Conservation (phyloP, 2,888 invertebrate species). For the Microchrysa polita region DNA sequence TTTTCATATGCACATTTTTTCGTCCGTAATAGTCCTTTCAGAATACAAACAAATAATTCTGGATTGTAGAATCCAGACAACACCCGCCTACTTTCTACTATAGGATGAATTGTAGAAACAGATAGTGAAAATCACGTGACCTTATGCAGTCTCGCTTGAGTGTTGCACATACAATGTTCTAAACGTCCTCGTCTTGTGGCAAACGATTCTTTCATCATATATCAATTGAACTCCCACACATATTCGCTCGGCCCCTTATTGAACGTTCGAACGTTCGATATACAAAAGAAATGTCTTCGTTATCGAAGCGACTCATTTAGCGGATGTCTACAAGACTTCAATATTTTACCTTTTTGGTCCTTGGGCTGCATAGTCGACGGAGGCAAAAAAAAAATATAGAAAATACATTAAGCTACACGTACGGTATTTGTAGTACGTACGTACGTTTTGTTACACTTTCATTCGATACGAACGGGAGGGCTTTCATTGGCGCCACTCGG, state of each 20-base stretch:
- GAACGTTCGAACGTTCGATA: conserved; percentile 6
- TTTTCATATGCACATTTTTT: too few species aligned
- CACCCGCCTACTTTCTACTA: too few species aligned
- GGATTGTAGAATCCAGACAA: too few species aligned
- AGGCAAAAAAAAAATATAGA: too few species aligned
- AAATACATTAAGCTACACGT: too few species aligned
- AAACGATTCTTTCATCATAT: conserved; percentile 23
- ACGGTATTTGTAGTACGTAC: not conserved
- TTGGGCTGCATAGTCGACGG: conserved; percentile 13
- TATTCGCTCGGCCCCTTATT: not conserved
- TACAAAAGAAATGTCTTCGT: conserved; percentile 42
- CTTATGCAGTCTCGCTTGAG: too few species aligned
- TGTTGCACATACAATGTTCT: conserved; percentile 19
- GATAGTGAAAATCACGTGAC: too few species aligned
- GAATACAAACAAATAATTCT: too few species aligned
- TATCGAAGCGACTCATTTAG: conserved; percentile 54
- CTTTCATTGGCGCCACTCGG: conserved; percentile 54
- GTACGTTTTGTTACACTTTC: conserved; percentile 37
- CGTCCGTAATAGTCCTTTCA: too few species aligned
- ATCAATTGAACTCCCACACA: conserved; percentile 19
- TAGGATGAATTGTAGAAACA: too few species aligned
- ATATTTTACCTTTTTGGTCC: conserved; percentile 51
- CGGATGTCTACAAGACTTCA: conserved; percentile 55
- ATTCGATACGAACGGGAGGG: conserved; percentile 44
- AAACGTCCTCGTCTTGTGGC: conserved; percentile 5